Evolutionary conservation across 2,113 vertebrate species (phyloP), one percentile per base, ranked within the genome.

Genomic region (Andinoacara biseriatus): DNA sequence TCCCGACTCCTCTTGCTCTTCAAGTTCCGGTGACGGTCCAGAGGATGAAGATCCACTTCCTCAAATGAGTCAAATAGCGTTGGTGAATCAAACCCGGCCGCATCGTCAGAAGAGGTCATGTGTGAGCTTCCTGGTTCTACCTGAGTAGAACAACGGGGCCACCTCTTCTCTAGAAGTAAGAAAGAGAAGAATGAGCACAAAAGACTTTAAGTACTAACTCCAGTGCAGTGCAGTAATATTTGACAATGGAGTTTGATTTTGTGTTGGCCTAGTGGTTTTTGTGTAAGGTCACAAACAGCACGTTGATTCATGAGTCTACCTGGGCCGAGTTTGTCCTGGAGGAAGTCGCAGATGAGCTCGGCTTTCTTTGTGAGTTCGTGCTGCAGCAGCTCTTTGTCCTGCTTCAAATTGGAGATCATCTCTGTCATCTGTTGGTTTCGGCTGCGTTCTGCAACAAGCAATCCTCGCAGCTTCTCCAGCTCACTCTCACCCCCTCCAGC

Each of bases 311-410:
- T n/a, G 46, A 72, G 65, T 46, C 52, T 54, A 94, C 94, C 90
- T 89, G 93, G 91, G 1, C 82, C 86, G 2, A 94, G 85, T 58
- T 93, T 93, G 58, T 95, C 94, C 74, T 93, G 93, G 29, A 94
- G 93, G 81, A 95, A 54, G 18, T 72, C 67, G 14, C 67, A 72
- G 18, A 72, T 72, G 6, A 72, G 67, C 14, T 72, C 46, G 20
- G 67, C 46, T 72, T 72, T 72, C 46, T 72, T 72, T 0, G 18
- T 72, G 2, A 72, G 67, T 72, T 72, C 93, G 2, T 93, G 85
- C 56, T 95, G 93, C 57, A 95, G 93, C 78, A 95, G 86, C 78
- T 93, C 90, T 75, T 95, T 94, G 83, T 95, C 94, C 87, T 94
- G 94, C 60, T 89, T 94, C 60, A 95, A 86, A 29, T 89, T 82